Percentiles rank a stretch among this genome's conserved stretches.
Evolutionary conservation across 2,888 invertebrate species (phyloP).

Genomic region (Drosophila stalkeri): DNA sequence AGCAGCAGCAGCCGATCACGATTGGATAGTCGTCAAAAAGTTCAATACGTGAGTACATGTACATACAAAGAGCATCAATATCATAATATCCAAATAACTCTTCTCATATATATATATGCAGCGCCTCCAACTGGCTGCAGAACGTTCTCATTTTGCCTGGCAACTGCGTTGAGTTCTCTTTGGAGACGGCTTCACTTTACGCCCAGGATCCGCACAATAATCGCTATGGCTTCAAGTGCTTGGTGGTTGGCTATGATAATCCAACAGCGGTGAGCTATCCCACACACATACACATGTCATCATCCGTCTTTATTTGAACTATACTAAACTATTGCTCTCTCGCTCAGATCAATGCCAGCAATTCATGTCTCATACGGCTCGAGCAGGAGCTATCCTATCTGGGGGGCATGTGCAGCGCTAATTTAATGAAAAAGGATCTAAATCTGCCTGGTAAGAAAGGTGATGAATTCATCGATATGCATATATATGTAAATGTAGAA

Average conservation of each 20-base stretch:
- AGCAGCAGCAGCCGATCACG: conserved; percentile 60
- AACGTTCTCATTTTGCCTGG: conserved; percentile 94
- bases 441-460: conserved; percentile 86
- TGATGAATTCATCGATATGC: background rate
- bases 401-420: conserved; percentile 96
- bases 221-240: conserved; percentile 92
- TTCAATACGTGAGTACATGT: conserved; percentile 86
- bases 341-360: conserved; percentile 82
- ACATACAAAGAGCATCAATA: background rate
- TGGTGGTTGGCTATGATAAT: conserved; percentile 93
- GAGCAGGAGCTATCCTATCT: conserved; percentile 96
- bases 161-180: conserved; percentile 96
- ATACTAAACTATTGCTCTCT: conserved; percentile 19
- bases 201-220: conserved; percentile 94
- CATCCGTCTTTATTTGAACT: background rate
- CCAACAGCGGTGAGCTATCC: conserved; percentile 85
- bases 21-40: conserved; percentile 89
- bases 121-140: conserved; percentile 90
- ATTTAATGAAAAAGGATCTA: conserved; percentile 93
- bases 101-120: conserved; percentile 29
- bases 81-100: background rate
- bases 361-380: conserved; percentile 87
- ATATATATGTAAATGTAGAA: background rate
- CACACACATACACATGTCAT: background rate
- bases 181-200: conserved; percentile 98